phyloP scores from a whole-genome alignment of 1,140 invertebrate genomes.

The Tigriopus japonicus region DNA sequence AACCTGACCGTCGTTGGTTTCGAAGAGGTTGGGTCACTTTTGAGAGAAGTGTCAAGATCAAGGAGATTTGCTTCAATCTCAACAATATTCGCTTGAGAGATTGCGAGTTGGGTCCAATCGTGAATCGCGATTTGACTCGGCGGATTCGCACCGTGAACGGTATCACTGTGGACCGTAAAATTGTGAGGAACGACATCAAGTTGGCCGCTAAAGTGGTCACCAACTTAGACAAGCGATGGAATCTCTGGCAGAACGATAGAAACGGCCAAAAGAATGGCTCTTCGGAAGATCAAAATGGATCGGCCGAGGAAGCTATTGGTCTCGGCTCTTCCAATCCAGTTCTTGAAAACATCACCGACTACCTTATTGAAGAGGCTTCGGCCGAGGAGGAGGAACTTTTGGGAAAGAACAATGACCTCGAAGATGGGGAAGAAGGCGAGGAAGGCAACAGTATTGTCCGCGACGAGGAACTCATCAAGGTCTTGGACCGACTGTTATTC shows the following conservation, averaged over 20 bases:
- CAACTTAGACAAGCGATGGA: constrained; percentile 65
- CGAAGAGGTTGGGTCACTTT: constrained; percentile 97
- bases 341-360: constrained; percentile 91
- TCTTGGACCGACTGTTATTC: constrained; percentile 61
- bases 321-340: constrained; percentile 73
- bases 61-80: constrained; percentile 97
- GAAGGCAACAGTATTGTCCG: constrained; percentile 46
- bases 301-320: not conserved
- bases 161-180: constrained; percentile 69
- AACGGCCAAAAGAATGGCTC: not conserved
- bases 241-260: constrained; percentile 24
- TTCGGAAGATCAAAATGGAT: not conserved
- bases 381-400: constrained; percentile 93
- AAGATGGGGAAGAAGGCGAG: constrained; percentile 31
- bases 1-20: constrained; percentile 83
- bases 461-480: constrained; percentile 51
- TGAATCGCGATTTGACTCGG: constrained; percentile 78
- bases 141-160: constrained; percentile 82
- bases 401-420: constrained; percentile 41
- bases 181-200: constrained; percentile 78
- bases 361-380: constrained; percentile 91
- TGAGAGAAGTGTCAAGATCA: constrained; percentile 88
- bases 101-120: constrained; percentile 78
- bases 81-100: constrained; percentile 85
- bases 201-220: constrained; percentile 86